Percentiles rank a stretch among this genome's conserved stretches.
Evolutionary conservation across 2,888 invertebrate species (phyloP).

Genomic region (Parthenolecanium corni): DNA sequence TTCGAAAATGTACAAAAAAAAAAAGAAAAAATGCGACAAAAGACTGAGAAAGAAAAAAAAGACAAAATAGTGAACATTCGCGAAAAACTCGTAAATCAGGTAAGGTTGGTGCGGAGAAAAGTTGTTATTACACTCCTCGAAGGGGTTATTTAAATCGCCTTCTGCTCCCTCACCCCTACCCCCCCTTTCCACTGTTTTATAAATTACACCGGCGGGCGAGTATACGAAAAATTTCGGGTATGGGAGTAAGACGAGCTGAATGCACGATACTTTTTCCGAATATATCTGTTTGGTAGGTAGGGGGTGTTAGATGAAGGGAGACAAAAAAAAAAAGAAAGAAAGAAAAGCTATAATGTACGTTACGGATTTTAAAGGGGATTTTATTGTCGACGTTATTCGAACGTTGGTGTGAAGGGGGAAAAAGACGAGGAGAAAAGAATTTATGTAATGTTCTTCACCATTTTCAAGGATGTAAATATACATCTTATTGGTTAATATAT

Average conservation of each 20-base stretch:
- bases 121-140: conserved; percentile 18
- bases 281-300: background rate
- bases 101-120: conserved; percentile 12
- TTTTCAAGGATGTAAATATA: too few relatives aligned
- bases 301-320: too few relatives aligned
- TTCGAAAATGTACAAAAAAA: background rate
- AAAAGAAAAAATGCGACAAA: background rate
- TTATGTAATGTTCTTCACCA: too few relatives aligned
- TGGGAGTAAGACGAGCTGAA: background rate
- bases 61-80: too few relatives aligned
- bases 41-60: too few relatives aligned
- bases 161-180: background rate
- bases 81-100: conserved; percentile 21
- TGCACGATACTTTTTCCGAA: conserved; percentile 15
- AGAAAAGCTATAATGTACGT: too few relatives aligned
- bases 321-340: too few relatives aligned
- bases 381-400: too few relatives aligned
- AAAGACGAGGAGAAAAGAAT: too few relatives aligned
- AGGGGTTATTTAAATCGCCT: conserved; percentile 16
- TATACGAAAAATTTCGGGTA: conserved; percentile 7
- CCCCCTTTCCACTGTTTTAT: background rate
- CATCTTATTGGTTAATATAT: too few relatives aligned
- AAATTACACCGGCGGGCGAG: conserved; percentile 9
- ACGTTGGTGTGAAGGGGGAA: too few relatives aligned
- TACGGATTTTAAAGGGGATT: too few relatives aligned